Evolutionary conservation across 2,797 vertebrate genomes (phyloP).

Genomic region (Novumbra hubbsi): DNA sequence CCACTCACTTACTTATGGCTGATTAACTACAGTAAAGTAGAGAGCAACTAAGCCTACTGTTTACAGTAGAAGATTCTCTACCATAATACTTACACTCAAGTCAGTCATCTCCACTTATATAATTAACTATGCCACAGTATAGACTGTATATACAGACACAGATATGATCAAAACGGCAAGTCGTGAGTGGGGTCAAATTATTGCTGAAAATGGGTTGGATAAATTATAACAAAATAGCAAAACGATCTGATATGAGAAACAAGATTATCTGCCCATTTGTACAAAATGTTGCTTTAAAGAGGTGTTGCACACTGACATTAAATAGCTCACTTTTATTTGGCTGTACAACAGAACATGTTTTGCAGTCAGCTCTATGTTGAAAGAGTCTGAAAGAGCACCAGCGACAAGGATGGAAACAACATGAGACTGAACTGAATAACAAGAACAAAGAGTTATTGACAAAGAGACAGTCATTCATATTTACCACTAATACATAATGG

Average conservation of each 20-base stretch:
- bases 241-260: neutral
- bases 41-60: neutral
- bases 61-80: neutral
- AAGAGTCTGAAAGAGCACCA: neutral
- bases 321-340: slow-evolving; percentile 6
- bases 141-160: neutral
- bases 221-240: neutral
- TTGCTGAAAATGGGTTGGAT: slow-evolving; percentile 3
- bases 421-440: neutral
- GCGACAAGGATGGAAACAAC: slow-evolving; percentile 4
- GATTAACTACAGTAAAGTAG: neutral
- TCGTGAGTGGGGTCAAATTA: neutral
- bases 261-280: neutral
- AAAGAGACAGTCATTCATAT: neutral
- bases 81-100: neutral
- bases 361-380: neutral
- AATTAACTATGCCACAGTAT: neutral
- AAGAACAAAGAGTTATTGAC: neutral
- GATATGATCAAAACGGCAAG: neutral
- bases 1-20: neutral
- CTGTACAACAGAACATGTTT: slow-evolving; percentile 1
- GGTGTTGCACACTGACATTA: neutral
- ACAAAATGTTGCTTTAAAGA: neutral
- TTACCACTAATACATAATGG: neutral
- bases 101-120: neutral